Evolutionary conservation across 2,797 vertebrate species (phyloP).

Genomic region (Austrolebias charrua): DNA sequence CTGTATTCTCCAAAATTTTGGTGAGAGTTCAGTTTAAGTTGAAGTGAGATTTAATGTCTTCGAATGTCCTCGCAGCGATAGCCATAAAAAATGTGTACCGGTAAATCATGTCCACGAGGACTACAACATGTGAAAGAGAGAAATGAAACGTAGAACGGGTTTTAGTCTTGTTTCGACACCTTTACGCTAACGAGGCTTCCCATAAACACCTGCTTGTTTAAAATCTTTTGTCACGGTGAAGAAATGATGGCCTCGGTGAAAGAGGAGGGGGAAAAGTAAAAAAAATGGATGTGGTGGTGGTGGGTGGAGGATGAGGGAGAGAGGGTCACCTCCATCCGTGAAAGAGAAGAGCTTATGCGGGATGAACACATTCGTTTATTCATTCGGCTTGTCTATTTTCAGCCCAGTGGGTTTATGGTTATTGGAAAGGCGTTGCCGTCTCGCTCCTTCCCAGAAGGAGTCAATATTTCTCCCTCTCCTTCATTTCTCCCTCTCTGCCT

Average conservation of each 20-base stretch:
- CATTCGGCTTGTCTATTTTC: constrained; percentile 79
- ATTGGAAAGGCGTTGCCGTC: constrained; percentile 85
- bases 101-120: constrained; percentile 47
- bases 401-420: constrained; percentile 84
- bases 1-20: too few relatives aligned
- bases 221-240: constrained; percentile 63
- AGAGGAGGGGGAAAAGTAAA: constrained; percentile 48
- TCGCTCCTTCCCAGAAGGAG: constrained; percentile 84
- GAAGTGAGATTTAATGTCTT: not conserved
- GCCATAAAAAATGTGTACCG: not conserved
- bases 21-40: too few relatives aligned
- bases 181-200: constrained; percentile 46
- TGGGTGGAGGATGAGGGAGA: not conserved
- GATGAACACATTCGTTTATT: constrained; percentile 81
- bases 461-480: constrained; percentile 84
- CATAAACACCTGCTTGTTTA: constrained; percentile 76
- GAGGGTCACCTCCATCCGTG: constrained; percentile 59
- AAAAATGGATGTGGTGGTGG: constrained; percentile 6
- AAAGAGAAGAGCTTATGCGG: constrained; percentile 75
- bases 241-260: constrained; percentile 64
- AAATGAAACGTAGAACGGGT: constrained; percentile 65
- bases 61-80: not conserved
- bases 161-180: constrained; percentile 47
- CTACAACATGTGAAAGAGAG: constrained; percentile 33
- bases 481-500: constrained; percentile 69